Evolutionary conservation across 2,113 vertebrate genomes (phyloP), one percentile per base, ranked within the genome.

Genomic region (Platycercus adscitus): DNA sequence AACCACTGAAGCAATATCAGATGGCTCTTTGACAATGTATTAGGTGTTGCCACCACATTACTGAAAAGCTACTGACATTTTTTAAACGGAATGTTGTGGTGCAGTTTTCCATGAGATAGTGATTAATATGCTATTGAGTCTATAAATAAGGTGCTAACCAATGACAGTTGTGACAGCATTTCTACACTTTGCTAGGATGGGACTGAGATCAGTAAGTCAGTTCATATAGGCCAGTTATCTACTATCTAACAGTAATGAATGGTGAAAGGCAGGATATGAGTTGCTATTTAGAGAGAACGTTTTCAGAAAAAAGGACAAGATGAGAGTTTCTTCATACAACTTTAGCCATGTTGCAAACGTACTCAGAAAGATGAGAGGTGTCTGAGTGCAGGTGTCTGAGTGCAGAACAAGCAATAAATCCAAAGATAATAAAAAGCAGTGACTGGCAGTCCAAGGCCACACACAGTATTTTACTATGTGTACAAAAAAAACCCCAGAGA

Each of bases 391-490:
- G 75, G 49, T 69, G 52, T 86, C 95, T 64, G 93, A 96, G 92
- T 92, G 91, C 77, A 92, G 95, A 96, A 92, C 86, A 96, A 95
- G 73, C 81, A 93, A 92, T 96, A 95, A 94, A 96, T 94, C 93
- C 65, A 69, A 76, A 87, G 95, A 91, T 88, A 94, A 93, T 86
- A 91, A 87, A 94, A 95, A 96, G 49, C 44, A 31, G 64, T 84
- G 91, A 89, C 73, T 94, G 96, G 43, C 88, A 89, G 52, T 53
- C 69, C 73, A 96, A 94, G 92, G 91, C 83, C 69, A 91, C 49
- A 71, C 6, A 33, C 17, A 1, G 1, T 44, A 61, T 88, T 88
- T 94, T 66, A 92, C 56, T 66, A 64, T 20, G 25, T 33, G 20
- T 24, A 52, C 10, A 63, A 72, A 77, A 70, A 70, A 61, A 9